These are phyloP conservation scores for Cottus gobio DNA, from an alignment of 2,113 vertebrate species.

Conservation along the genomic window DNA sequence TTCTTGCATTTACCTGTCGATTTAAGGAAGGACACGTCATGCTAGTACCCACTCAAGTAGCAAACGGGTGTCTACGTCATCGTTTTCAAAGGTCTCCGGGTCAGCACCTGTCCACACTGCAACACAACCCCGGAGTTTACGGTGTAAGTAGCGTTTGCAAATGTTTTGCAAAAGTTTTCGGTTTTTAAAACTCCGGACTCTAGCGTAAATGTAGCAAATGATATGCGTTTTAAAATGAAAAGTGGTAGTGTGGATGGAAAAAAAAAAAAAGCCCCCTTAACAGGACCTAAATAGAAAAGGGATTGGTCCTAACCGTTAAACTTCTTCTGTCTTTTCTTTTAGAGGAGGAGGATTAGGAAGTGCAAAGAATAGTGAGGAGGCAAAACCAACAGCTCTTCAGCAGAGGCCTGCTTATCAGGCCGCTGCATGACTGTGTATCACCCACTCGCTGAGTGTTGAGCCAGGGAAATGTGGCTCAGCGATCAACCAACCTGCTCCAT, in stretches of 20 bases:
- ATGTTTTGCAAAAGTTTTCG: too few species aligned
- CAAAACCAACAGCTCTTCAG: conserved; percentile 48
- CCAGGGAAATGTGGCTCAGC: conserved; percentile 55
- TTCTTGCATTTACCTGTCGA: too few species aligned
- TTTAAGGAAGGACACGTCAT: too few species aligned
- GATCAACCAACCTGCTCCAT: conserved; percentile 64
- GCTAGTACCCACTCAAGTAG: background rate
- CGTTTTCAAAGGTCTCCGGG: background rate
- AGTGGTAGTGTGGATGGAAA: too few species aligned
- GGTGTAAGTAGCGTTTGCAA: too few species aligned
- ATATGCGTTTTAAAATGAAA: too few species aligned
- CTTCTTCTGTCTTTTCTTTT: background rate
- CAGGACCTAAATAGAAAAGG: background rate
- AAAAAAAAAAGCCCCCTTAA: background rate
- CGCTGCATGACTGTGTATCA: conserved; percentile 53
- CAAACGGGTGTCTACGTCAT: background rate
- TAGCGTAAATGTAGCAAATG: background rate
- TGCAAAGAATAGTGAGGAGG: conserved; percentile 39
- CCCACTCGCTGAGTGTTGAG: conserved; percentile 42
- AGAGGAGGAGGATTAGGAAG: conserved; percentile 7
- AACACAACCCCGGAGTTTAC: background rate
- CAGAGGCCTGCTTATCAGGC: conserved; percentile 61
- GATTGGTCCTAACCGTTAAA: background rate
- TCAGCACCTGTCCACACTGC: background rate
- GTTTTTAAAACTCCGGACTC: background rate